Conservation (phyloP, 2,113 vertebrate genomes). For the Chauna torquata region DNA sequence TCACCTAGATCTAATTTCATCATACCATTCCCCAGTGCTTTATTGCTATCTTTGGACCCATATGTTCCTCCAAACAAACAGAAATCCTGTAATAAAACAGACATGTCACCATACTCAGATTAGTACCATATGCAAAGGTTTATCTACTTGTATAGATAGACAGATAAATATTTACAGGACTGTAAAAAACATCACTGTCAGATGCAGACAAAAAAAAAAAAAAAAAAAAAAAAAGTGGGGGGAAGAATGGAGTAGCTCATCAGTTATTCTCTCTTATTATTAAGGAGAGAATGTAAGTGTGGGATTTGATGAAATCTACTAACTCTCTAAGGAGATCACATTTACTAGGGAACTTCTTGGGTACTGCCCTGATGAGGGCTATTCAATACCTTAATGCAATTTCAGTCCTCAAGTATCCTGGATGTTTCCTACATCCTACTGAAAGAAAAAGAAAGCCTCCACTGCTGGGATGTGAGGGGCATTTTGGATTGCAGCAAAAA, state of each 20-base stretch:
- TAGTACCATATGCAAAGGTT: background rate
- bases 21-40: slow-evolving; percentile 66
- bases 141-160: background rate
- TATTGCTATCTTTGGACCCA: slow-evolving; percentile 42
- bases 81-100: slow-evolving; percentile 67
- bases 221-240: too few species aligned
- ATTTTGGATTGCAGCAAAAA: background rate
- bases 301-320: background rate
- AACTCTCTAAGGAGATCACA: background rate
- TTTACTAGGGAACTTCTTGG: background rate
- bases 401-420: background rate
- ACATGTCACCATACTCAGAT: background rate
- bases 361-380: background rate
- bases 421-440: background rate
- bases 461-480: background rate
- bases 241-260: background rate
- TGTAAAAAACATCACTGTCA: background rate
- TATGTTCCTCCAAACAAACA: slow-evolving; percentile 77
- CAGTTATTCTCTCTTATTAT: background rate
- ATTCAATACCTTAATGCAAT: background rate
- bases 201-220: background rate
- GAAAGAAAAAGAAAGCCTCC: background rate
- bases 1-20: slow-evolving; percentile 79
- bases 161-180: background rate
- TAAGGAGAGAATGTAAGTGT: background rate